Conservation (phyloP, 2,113 vertebrate species). For the Indicator indicator region DNA sequence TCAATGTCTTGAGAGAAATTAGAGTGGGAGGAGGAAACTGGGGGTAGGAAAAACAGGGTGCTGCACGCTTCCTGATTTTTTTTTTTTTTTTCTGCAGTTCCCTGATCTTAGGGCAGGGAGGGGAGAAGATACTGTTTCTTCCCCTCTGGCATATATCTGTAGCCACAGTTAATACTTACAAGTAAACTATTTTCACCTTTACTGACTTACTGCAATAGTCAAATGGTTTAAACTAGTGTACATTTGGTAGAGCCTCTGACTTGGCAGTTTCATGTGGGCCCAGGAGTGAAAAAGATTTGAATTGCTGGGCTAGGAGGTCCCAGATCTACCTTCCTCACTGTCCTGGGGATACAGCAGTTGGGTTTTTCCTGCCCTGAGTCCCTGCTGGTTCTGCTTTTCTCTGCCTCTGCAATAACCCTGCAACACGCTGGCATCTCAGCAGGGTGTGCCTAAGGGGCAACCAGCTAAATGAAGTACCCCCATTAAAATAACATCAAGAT, state of each 20-base stretch:
- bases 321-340: neutral
- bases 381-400: neutral
- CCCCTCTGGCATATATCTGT: neutral
- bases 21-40: neutral
- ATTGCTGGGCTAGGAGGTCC: neutral
- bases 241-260: neutral
- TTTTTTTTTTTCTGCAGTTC: neutral
- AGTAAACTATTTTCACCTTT: neutral
- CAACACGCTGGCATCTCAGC: accelerated
- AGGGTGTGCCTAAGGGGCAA: neutral
- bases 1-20: neutral
- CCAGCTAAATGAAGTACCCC: neutral
- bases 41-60: neutral
- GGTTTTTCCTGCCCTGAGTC: accelerated
- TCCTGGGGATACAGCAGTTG: neutral
- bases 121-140: neutral
- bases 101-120: neutral
- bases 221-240: neutral
- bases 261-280: accelerated
- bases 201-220: accelerated
- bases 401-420: neutral
- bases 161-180: neutral
- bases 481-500: neutral
- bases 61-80: accelerated
- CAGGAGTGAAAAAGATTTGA: neutral